A percentile compares a stretch with the other conserved stretches of the same genome.
These are phyloP conservation scores for Hydrolagus colliei DNA, from an alignment of 2,797 vertebrate species.

Conservation along the genomic window DNA sequence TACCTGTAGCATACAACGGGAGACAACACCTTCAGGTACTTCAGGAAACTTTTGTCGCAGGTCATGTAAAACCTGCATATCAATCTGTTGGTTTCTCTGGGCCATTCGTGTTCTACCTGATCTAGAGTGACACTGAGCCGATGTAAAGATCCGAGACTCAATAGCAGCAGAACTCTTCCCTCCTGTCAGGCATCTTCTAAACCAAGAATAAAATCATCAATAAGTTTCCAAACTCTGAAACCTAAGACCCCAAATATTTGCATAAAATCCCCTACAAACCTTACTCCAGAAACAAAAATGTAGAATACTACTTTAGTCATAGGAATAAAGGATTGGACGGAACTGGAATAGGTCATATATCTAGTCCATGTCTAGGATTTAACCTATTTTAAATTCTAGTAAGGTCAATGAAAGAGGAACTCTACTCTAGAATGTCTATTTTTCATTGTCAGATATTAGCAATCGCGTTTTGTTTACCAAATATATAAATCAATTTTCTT, in stretches of 20 bases:
- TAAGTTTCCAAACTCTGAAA: constrained; percentile 6
- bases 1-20: constrained; percentile 93
- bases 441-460: too few relatives aligned
- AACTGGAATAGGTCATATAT: too few relatives aligned
- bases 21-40: constrained; percentile 94
- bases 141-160: constrained; percentile 63
- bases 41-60: constrained; percentile 98
- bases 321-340: too few relatives aligned
- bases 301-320: too few relatives aligned
- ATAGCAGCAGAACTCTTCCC: constrained; percentile 62
- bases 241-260: not conserved
- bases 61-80: constrained; percentile 98
- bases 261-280: too few relatives aligned
- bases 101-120: constrained; percentile 97
- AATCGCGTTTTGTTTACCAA: too few relatives aligned
- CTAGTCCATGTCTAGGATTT: too few relatives aligned
- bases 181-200: constrained; percentile 81
- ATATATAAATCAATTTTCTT: too few relatives aligned
- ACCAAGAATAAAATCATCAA: constrained; percentile 34
- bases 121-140: constrained; percentile 68
- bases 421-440: too few relatives aligned
- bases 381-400: too few relatives aligned
- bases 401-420: too few relatives aligned
- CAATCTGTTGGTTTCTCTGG: constrained; percentile 98
- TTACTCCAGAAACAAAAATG: too few relatives aligned